phyloP scores from a whole-genome alignment of 1,140 invertebrate genomes.

The Cyphomyrmex costatus region DNA sequence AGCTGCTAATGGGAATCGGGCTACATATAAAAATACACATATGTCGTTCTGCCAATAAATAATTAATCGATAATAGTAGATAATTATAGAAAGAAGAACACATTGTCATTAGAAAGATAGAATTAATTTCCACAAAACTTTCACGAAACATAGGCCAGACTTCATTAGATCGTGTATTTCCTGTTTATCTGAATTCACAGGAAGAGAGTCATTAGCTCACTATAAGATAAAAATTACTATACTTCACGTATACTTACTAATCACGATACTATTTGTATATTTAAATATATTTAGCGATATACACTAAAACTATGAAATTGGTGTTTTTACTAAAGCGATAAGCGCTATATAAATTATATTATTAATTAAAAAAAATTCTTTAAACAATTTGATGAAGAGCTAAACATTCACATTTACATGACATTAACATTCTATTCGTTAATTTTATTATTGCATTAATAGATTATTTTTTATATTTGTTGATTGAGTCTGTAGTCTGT shows the following conservation, averaged over 20 bases:
- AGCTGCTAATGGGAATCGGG: conserved; percentile 13
- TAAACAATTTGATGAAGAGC: conserved; percentile 26
- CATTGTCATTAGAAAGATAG: conserved; percentile 20
- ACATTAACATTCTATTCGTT: conserved; percentile 25
- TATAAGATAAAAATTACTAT: conserved; percentile 29
- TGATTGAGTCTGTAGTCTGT: too few relatives aligned
- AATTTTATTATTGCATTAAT: conserved; percentile 22
- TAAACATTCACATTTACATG: conserved; percentile 37
- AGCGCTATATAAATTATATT: conserved; percentile 10
- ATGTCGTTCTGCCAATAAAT: conserved; percentile 16
- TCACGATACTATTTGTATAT: conserved; percentile 18
- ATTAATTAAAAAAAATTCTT: conserved; percentile 1
- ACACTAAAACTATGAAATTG: conserved; percentile 38
- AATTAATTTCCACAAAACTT: neutral
- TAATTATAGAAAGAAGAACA: conserved; percentile 46
- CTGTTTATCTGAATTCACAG: conserved; percentile 4
- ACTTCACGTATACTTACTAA: conserved; percentile 22
- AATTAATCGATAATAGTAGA: conserved; percentile 15
- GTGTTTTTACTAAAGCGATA: neutral
- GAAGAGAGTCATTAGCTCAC: conserved; percentile 1
- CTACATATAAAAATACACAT: conserved; percentile 46
- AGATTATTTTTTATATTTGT: conserved; percentile 17
- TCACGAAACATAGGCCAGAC: conserved; percentile 28
- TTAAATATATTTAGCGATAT: conserved; percentile 1
- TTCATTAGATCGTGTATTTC: conserved; percentile 5